phyloP scores from a whole-genome alignment of 1,140 invertebrate genomes.

The Triops longicaudatus region DNA sequence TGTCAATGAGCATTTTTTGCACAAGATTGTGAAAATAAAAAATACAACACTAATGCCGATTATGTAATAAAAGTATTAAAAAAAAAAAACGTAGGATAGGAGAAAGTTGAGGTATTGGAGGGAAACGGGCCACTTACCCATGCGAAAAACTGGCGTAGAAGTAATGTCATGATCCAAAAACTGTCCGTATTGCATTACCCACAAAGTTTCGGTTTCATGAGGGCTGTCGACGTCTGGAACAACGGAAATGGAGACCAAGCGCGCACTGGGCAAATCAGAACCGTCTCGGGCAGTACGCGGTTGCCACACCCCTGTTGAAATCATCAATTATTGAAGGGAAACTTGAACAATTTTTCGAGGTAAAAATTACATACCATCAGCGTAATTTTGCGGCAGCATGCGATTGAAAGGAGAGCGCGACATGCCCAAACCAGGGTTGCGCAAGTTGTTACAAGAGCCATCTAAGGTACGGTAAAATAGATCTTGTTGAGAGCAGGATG shows the following conservation, averaged over 20 bases:
- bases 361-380: constrained; percentile 45
- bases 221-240: constrained; percentile 53
- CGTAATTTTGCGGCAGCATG: constrained; percentile 49
- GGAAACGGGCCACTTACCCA: constrained; percentile 23
- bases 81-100: background rate
- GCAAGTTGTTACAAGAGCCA: constrained; percentile 54
- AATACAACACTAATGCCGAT: too few species aligned
- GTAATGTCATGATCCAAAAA: constrained; percentile 29
- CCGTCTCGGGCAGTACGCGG: constrained; percentile 34
- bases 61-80: too few species aligned
- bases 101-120: background rate
- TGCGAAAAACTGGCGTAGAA: constrained; percentile 25
- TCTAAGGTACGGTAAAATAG: constrained; percentile 42
- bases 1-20: too few species aligned
- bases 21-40: too few species aligned
- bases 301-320: constrained; percentile 35
- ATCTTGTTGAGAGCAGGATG: constrained; percentile 18
- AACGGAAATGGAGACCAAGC: constrained; percentile 58
- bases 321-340: background rate
- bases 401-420: constrained; percentile 46
- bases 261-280: constrained; percentile 53
- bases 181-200: constrained; percentile 29
- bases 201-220: constrained; percentile 23
- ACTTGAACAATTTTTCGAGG: constrained; percentile 26
- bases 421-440: constrained; percentile 48